Evolutionary conservation across 2,113 vertebrate genomes (phyloP).

Genomic region (Lophius piscatorius): DNA sequence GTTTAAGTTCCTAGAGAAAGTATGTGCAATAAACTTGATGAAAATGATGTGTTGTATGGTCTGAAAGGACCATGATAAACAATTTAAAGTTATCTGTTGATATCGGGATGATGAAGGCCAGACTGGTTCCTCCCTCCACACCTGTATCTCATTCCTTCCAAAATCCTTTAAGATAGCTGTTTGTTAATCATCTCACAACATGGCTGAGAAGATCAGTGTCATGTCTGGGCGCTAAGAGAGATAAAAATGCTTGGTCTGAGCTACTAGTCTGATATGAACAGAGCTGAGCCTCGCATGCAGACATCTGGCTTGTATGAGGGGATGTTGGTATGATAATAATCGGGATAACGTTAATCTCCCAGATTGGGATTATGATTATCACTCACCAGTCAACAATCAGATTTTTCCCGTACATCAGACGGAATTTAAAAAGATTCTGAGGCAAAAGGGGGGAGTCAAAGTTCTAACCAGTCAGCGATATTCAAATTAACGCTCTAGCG

Average conservation of each 20-base stretch:
- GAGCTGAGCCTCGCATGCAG: slow-evolving; percentile 12
- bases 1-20: no score
- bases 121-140: neutral
- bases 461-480: neutral
- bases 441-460: neutral
- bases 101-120: neutral
- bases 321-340: slow-evolving; percentile 51
- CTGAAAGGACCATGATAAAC: neutral
- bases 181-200: neutral
- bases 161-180: neutral
- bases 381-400: slow-evolving; percentile 24
- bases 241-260: neutral
- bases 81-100: neutral
- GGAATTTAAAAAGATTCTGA: slow-evolving; percentile 3
- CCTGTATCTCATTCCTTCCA: neutral
- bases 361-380: slow-evolving; percentile 58
- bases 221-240: neutral
- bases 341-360: slow-evolving; percentile 49
- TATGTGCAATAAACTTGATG: no score
- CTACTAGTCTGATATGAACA: slow-evolving; percentile 12
- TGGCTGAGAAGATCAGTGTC: slow-evolving; percentile 16
- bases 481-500: no score
- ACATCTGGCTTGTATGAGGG: slow-evolving; percentile 30
- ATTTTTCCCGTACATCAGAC: neutral
- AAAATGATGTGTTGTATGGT: no score